A percentile compares a stretch with the other conserved stretches of the same genome.
Conservation (phyloP, 2,888 invertebrate species). For the Amphipoea oculea region DNA sequence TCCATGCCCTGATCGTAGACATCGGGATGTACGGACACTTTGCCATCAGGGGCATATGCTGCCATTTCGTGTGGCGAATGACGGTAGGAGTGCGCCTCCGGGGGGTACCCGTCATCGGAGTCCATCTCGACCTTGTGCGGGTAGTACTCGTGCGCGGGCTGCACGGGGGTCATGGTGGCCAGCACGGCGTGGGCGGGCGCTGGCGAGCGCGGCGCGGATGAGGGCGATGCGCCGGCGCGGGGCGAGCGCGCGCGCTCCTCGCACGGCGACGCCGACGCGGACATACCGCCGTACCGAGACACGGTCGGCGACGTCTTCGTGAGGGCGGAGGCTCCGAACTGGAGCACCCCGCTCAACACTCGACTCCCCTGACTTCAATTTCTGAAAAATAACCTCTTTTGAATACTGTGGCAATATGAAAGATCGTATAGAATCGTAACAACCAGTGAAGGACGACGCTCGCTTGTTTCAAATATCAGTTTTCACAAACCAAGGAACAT, state of each 20-base stretch:
- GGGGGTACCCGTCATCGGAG: constrained; percentile 91
- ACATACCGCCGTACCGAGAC: constrained; percentile 84
- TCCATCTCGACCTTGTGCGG: constrained; percentile 92
- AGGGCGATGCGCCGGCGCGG: constrained; percentile 87
- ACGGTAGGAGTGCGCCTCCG: constrained; percentile 91
- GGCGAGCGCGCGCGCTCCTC: constrained; percentile 86
- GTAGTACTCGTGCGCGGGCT: constrained; percentile 93
- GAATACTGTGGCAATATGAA: constrained; percentile 9
- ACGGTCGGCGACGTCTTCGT: constrained; percentile 80
- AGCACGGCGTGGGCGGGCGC: constrained; percentile 94
- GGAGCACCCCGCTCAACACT: constrained; percentile 86
- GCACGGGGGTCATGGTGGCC: constrained; percentile 96
- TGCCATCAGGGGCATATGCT: constrained; percentile 89
- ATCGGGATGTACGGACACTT: constrained; percentile 90
- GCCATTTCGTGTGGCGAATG: constrained; percentile 90
- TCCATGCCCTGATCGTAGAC: constrained; percentile 88
- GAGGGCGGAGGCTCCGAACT: constrained; percentile 83
- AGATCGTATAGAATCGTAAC: constrained; percentile 2
- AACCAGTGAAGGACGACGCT: constrained; percentile 34
- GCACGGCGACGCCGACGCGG: constrained; percentile 86
- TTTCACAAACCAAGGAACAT: background rate
- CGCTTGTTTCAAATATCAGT: constrained; percentile 46
- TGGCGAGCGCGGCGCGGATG: constrained; percentile 90
- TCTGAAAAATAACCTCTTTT: constrained; percentile 78
- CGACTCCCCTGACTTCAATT: constrained; percentile 74